Evolutionary conservation across 2,113 vertebrate genomes (phyloP), one percentile per base, ranked within the genome.

Genomic region (Corynorhinus townsendii): DNA sequence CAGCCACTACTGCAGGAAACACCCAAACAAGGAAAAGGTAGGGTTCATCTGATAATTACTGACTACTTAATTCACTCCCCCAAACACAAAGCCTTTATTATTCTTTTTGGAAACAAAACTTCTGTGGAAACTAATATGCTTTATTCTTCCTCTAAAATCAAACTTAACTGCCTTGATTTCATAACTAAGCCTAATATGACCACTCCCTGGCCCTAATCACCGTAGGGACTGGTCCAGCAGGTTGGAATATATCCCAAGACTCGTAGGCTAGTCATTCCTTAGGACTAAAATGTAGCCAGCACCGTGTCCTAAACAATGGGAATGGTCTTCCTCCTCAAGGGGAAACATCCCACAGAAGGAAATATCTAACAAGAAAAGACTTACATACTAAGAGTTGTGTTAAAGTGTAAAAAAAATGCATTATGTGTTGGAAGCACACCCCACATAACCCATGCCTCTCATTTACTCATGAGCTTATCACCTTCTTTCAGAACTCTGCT

Each of bases 141-240:
- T 68, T 92, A 8, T 54, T 47, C 56, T 89, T 92, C 10, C 49
- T 62, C 4, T 30, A 24, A 43, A 64, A 59, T 22, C 11, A 38
- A 26, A 28, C 14, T 47, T 14, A 12, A 15, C 26, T 40, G 33
- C 22, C 5, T 47, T 56, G 62, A 56, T 81, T 86, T 62, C 56
- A 35, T 15, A 84, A 73, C 72, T 72, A 90, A 69, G 30, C 8
- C 30, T 81, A 28, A 82, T 20, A 43, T 49, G 49, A n/a, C 15
- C 33, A n/a, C 45, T 22, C 0, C 0, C 43, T 38, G 35, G 8
- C 35, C 49, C 26, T 82, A 0, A 11, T 11, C 2, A 24, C 26
- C 16, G 17, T 4, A 33, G 17, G 19, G 16, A 2, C 22, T 94
- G 14, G 4, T 54, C n/a, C 12, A 26, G 28, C 19, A 87, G 7